Percentiles rank a stretch among this genome's conserved stretches.
Evolutionary conservation across 2,113 vertebrate genomes (phyloP).

Genomic region (Beaufortia kweichowensis): DNA sequence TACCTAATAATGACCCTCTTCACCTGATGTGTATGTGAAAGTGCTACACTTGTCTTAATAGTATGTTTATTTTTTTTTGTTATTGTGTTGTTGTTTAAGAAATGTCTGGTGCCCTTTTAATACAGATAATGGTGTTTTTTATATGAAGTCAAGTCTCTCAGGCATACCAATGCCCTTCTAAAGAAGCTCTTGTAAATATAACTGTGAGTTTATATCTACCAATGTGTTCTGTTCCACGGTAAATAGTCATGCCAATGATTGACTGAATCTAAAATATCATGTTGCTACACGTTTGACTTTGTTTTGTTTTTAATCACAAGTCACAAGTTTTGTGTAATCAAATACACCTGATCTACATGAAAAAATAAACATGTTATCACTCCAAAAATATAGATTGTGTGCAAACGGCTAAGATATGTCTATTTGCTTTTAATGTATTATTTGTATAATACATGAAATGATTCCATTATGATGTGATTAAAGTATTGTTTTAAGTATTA

Average conservation of each 20-base stretch:
- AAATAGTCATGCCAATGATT: conserved; percentile 30
- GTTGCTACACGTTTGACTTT: neutral
- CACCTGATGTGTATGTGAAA: conserved; percentile 54
- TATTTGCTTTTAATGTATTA: neutral
- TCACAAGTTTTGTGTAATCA: conserved; percentile 47
- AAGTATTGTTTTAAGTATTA: neutral
- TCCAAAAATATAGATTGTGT: conserved; percentile 31
- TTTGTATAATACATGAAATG: neutral
- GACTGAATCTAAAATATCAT: conserved; percentile 35
- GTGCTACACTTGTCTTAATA: conserved; percentile 58
- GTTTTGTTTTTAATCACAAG: conserved; percentile 32
- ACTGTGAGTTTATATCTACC: conserved; percentile 37
- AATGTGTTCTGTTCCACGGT: conserved; percentile 41
- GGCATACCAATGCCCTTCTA: conserved; percentile 12
- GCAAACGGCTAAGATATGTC: neutral
- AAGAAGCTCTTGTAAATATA: conserved; percentile 35
- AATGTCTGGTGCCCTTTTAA: conserved; percentile 45
- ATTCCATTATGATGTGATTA: neutral
- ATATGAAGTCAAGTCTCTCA: conserved; percentile 7
- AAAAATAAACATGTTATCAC: conserved; percentile 53
- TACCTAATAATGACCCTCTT: conserved; percentile 30
- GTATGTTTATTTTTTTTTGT: conserved; percentile 51
- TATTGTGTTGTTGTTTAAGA: conserved; percentile 54
- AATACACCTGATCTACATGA: conserved; percentile 48
- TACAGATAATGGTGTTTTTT: conserved; percentile 42